Percentiles rank a stretch among this genome's conserved stretches.
These are phyloP conservation scores for Andrena bucephala DNA, from an alignment of 2,888 invertebrate species.

Conservation along the genomic window DNA sequence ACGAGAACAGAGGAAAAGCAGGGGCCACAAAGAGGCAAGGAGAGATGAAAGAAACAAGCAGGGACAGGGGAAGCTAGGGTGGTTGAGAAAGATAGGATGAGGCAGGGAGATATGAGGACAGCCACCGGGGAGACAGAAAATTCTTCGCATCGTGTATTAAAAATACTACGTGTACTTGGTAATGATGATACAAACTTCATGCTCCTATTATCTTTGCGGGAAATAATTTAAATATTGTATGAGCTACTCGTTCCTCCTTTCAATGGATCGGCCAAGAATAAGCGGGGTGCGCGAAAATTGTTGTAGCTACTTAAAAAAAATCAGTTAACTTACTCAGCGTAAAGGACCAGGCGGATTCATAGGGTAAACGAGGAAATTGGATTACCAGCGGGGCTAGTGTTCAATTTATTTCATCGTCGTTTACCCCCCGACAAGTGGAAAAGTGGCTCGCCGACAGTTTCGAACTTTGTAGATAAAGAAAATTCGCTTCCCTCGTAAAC, in stretches of 20 bases:
- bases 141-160: background rate
- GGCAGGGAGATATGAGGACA: background rate
- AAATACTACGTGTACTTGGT: background rate
- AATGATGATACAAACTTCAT: background rate
- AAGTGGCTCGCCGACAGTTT: conserved; percentile 60
- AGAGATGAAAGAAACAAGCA: conserved; percentile 27
- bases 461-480: conserved; percentile 61
- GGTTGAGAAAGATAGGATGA: background rate
- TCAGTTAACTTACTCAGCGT: conserved; percentile 24
- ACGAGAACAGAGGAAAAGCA: conserved; percentile 45
- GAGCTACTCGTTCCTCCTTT: background rate
- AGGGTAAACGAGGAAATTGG: conserved; percentile 31
- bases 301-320: conserved; percentile 13
- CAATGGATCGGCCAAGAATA: background rate
- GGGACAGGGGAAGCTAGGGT: conserved; percentile 20
- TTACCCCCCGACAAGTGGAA: conserved; percentile 58
- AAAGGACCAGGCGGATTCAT: conserved; percentile 49
- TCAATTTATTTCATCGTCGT: conserved; percentile 66
- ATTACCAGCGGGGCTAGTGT: conserved; percentile 48
- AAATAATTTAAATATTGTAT: background rate
- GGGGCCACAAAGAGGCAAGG: conserved; percentile 12
- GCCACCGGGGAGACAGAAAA: background rate
- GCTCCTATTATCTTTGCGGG: too few species aligned
- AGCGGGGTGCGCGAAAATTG: background rate
- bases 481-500: conserved; percentile 58